phyloP scores from a whole-genome alignment of 1,140 invertebrate species.

The Drosophila leontia region DNA sequence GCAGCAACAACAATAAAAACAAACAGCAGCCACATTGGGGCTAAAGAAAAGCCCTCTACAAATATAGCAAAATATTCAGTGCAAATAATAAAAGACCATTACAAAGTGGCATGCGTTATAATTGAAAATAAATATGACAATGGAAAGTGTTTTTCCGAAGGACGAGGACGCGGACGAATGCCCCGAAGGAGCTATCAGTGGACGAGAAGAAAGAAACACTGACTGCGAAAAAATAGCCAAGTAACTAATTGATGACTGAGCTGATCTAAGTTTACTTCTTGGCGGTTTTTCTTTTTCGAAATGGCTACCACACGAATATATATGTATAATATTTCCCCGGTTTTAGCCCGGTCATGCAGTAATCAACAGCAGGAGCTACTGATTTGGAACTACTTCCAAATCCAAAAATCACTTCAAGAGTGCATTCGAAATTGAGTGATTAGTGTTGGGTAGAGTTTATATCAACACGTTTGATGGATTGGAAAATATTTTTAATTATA shows the following conservation, averaged over 20 bases:
- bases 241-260: slow-evolving; percentile 56
- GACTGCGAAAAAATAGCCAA: slow-evolving; percentile 14
- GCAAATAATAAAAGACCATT: slow-evolving; percentile 70
- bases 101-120: slow-evolving; percentile 71
- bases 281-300: neutral
- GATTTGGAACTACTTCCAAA: slow-evolving; percentile 19
- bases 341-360: slow-evolving; percentile 35
- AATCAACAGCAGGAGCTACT: slow-evolving; percentile 14
- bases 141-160: slow-evolving; percentile 32
- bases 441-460: neutral
- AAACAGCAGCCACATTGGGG: slow-evolving; percentile 27
- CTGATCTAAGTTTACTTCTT: slow-evolving; percentile 14
- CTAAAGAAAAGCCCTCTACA: slow-evolving; percentile 38
- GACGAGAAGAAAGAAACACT: slow-evolving; percentile 7
- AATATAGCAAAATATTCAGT: slow-evolving; percentile 59
- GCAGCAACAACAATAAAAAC: slow-evolving; percentile 13
- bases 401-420: too few relatives aligned
- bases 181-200: neutral
- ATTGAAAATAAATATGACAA: slow-evolving; percentile 79
- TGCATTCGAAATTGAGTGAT: slow-evolving; percentile 5
- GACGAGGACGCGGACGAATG: neutral
- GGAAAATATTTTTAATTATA: too few relatives aligned
- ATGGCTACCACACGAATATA: neutral
- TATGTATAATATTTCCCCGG: neutral
- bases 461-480: too few relatives aligned